Evolutionary conservation across 2,888 invertebrate genomes (phyloP).

Genomic region (Girardia tigrina): DNA sequence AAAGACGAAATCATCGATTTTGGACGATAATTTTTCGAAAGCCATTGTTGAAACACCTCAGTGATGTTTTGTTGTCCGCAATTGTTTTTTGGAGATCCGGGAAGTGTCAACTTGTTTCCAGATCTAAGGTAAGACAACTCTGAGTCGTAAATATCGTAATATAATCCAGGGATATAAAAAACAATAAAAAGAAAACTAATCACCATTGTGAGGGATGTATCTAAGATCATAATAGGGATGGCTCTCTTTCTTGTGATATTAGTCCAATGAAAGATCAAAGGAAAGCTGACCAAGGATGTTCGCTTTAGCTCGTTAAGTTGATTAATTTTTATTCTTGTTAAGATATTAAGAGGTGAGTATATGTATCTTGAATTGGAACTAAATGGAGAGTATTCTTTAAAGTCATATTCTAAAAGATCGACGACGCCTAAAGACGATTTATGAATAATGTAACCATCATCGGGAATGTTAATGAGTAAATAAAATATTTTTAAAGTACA

Average conservation of each 20-base stretch:
- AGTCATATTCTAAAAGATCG: constrained; percentile 1
- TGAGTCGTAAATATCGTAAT: constrained; percentile 2
- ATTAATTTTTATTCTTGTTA: not conserved
- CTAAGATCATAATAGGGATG: not conserved
- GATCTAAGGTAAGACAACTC: not conserved
- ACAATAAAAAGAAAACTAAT: not conserved
- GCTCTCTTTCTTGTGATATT: not conserved
- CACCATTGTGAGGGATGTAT: not conserved
- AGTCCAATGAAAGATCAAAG: constrained; percentile 7
- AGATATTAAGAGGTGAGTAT: not conserved
- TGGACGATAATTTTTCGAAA: not conserved
- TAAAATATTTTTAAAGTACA: constrained; percentile 1
- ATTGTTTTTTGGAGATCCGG: constrained; percentile 12
- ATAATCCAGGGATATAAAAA: not conserved
- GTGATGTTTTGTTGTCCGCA: not conserved
- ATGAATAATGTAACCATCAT: not conserved
- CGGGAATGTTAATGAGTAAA: not conserved
- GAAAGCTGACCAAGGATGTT: not conserved
- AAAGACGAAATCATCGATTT: not conserved
- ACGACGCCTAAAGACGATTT: not conserved
- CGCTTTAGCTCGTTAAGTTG: not conserved
- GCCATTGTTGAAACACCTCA: not conserved
- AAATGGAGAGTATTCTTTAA: not conserved
- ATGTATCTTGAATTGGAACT: not conserved
- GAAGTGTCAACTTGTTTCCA: constrained; percentile 1